Base-by-base conservation (phyloP, 2,113 vertebrate species). In the Planiliza haematocheilus region DNA sequence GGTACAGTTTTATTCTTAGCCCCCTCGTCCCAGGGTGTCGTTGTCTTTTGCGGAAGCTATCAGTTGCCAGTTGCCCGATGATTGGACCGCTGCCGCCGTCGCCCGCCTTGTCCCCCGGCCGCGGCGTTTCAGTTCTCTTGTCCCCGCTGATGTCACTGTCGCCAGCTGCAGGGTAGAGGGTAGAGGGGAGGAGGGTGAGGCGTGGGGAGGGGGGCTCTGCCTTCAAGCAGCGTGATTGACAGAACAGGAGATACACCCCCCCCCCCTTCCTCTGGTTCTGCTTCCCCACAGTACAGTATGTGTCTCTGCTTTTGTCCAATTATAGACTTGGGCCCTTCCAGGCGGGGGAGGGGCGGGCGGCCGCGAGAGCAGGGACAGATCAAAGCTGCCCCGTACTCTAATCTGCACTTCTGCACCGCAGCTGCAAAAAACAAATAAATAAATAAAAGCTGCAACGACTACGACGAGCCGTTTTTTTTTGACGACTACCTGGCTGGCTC, bases 1-100 rank as follows among this genome's bases (percentile, higher is more conserved):
- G 50, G 48, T 65, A 81, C 84, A 77, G 74, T 82, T 86, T 88
- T 91, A 92, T 92, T 92, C 92, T 88, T 90, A 91, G 89, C 89
- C 74, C 74, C 30, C 77, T 30, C 24, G 13, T 81, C 60, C 80
- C 69, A 58, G 74, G 75, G 83, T 86, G 87, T 88, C 75, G 71
- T 69, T 85, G 83, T 86, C 83, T 83, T 65, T 87, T 64, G 76
- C 62, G 83, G 90, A 89, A 90, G 89, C 79, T 58, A 81, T 88
- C 86, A 24, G 83, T 83, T 86, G 83, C 88, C 86, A 81, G 86
- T 80, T 78, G 81, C 74, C 80, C 62, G 58, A 74, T 73, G 78
- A 87, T 88, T 90, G 90, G 88, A 77, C 70, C 13, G 14, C 57
- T 7, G 74, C 69, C 68, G 52, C 14, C n/a, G 60, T 62, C 64